A percentile compares a stretch with the other conserved stretches of the same genome.
Evolutionary conservation across 2,113 vertebrate species (phyloP).

Genomic region (Tenrec ecaudatus): DNA sequence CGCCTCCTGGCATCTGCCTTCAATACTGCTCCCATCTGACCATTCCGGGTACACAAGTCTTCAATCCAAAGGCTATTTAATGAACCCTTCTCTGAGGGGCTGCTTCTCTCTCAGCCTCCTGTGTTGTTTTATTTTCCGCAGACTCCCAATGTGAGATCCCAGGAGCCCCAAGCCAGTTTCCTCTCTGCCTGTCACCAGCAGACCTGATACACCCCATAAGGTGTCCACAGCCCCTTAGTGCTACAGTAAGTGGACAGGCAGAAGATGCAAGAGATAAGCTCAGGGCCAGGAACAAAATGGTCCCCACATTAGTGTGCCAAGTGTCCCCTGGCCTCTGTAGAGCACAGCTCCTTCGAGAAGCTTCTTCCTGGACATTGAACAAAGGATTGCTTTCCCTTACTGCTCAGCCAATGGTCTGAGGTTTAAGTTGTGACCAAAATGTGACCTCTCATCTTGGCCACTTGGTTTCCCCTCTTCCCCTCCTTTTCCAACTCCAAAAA

Average conservation of each 20-base stretch:
- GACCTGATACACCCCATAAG: conserved; percentile 16
- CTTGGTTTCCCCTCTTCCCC: background rate
- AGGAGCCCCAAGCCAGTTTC: conserved; percentile 9
- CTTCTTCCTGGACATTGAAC: conserved; percentile 11
- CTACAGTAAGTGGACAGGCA: background rate
- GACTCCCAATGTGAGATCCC: background rate
- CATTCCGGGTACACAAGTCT: background rate
- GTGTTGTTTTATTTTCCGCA: background rate
- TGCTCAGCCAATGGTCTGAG: background rate
- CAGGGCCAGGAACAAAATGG: background rate
- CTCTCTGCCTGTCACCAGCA: conserved; percentile 51
- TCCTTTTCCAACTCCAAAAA: conserved; percentile 52
- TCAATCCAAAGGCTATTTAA: conserved; percentile 44
- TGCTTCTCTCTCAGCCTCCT: conserved; percentile 19
- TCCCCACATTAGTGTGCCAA: background rate
- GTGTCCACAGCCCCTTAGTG: background rate
- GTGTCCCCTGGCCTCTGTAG: background rate
- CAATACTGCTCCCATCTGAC: background rate
- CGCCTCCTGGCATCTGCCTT: background rate
- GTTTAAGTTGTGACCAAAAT: conserved; percentile 66
- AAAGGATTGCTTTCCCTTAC: conserved; percentile 49
- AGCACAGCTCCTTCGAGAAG: conserved; percentile 33
- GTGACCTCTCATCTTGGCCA: conserved; percentile 52
- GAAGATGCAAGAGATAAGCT: conserved; percentile 24
- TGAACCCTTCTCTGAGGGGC: background rate